Conservation (phyloP, 2,888 invertebrate species). For the Athrips mouffetella region DNA sequence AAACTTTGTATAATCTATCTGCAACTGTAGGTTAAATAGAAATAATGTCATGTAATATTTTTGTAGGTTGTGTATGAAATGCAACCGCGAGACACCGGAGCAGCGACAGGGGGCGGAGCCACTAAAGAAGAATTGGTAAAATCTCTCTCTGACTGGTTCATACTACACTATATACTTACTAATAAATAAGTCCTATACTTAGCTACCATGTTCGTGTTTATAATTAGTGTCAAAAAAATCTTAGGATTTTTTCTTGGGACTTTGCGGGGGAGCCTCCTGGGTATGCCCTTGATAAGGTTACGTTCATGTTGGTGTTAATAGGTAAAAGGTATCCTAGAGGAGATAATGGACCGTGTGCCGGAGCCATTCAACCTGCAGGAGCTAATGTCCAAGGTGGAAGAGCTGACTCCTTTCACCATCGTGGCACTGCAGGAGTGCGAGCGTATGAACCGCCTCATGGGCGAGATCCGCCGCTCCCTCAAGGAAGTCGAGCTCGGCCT, state of each 20-base stretch:
- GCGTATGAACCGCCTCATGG: constrained; percentile 92
- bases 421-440: constrained; percentile 97
- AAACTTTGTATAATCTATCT: too few species aligned
- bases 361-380: constrained; percentile 92
- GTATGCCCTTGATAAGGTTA: neutral
- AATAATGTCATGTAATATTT: neutral
- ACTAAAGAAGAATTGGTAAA: constrained; percentile 91
- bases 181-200: too few species aligned
- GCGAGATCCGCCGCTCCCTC: constrained; percentile 88
- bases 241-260: too few species aligned
- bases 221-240: too few species aligned
- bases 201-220: neutral
- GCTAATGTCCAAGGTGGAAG: constrained; percentile 91
- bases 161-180: too few species aligned
- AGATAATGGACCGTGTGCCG: constrained; percentile 91
- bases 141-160: constrained; percentile 21
- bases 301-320: too few species aligned
- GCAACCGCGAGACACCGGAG: constrained; percentile 90
- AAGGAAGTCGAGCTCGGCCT: constrained; percentile 92
- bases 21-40: neutral
- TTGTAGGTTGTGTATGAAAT: constrained; percentile 84
- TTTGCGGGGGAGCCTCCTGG: too few species aligned
- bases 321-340: constrained; percentile 88
- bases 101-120: constrained; percentile 82
- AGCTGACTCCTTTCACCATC: constrained; percentile 93